Evolutionary conservation across 1,140 invertebrate species (phyloP).

Genomic region (Oryzaephilus surinamensis): DNA sequence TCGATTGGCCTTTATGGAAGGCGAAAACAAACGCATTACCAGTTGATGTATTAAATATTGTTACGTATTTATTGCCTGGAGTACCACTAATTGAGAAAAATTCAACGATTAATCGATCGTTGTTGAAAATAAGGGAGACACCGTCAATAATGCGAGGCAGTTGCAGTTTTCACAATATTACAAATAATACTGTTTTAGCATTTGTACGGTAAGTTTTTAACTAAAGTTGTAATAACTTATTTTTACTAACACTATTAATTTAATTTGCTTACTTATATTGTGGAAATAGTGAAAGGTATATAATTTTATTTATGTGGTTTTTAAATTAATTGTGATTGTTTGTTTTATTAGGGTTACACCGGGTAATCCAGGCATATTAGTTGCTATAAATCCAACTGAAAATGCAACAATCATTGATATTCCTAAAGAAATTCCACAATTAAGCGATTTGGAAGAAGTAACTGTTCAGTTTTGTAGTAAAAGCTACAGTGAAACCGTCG

Average conservation of each 20-base stretch:
- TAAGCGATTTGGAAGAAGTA: constrained; percentile 48
- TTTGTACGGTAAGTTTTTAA: constrained; percentile 46
- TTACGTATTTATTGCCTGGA: constrained; percentile 62
- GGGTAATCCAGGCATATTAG: constrained; percentile 57
- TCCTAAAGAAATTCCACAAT: constrained; percentile 25
- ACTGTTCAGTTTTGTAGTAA: constrained; percentile 44
- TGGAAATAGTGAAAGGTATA: constrained; percentile 9
- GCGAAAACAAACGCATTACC: constrained; percentile 8
- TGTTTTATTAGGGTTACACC: constrained; percentile 46
- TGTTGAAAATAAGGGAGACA: constrained; percentile 37
- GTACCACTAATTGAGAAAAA: constrained; percentile 53
- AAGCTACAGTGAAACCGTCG: constrained; percentile 38
- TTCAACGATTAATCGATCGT: constrained; percentile 37
- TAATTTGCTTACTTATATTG: constrained; percentile 7
- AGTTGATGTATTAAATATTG: constrained; percentile 44
- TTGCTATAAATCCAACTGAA: constrained; percentile 49
- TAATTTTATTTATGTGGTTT: constrained; percentile 1
- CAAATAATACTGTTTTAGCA: constrained; percentile 46
- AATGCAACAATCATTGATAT: constrained; percentile 40
- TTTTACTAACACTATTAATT: constrained; percentile 7
- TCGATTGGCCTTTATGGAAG: constrained; percentile 39
- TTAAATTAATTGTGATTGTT: constrained; percentile 15
- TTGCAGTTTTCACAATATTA: constrained; percentile 34
- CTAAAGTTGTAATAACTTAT: constrained; percentile 4
- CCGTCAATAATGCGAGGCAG: constrained; percentile 47